Evolutionary conservation across 1,140 invertebrate species (phyloP), one percentile per base, ranked within the genome.

Genomic region (Melanaphis sacchari): DNA sequence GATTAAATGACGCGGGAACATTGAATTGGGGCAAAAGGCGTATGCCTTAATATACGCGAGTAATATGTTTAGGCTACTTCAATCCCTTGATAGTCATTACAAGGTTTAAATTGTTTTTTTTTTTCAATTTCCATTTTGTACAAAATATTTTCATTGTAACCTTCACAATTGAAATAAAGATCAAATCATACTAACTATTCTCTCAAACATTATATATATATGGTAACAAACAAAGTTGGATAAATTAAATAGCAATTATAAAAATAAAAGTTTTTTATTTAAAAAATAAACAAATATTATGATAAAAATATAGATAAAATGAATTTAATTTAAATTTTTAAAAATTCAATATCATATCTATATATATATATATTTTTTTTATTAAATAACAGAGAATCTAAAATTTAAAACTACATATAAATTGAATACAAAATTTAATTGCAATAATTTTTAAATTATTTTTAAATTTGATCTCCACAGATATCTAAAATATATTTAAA

Each of bases 51-150:
- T 82, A 82, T 24, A 82, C 38, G 81, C 81, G 36, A 38, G 36
- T 82, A 82, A 82, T 82, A 38, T 76, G 59, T 82, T 82, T 40
- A 82, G 81, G 81, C 81, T 82, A 82, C 81, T 82, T 82, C 81
- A 82, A 82, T 82, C 81, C 81, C 81, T 82, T 82, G 38, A 82
- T 82, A 82, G 36, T 82, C 81, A 82, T 82, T 82, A 82, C 38
- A 82, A 82, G 81, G 81, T 82, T 82, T 82, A 82, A 82, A 82
- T 82, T 82, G 76, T 4, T 40, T 38, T 81, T 81, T 49, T 38
- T 82, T 82, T 40, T 40, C 81, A 36, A 22, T 36, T 36, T 82
- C 38, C 8, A 36, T 82, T 82, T 82, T 40, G 31, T 82, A 82
- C 24, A n/a, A 82, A 82, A 82, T 82, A 82, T 40, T 82, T 38